A percentile compares a stretch with the other conserved stretches of the same genome.
Evolutionary conservation across 2,888 invertebrate genomes (phyloP).

Genomic region (Galerucella pusilla): DNA sequence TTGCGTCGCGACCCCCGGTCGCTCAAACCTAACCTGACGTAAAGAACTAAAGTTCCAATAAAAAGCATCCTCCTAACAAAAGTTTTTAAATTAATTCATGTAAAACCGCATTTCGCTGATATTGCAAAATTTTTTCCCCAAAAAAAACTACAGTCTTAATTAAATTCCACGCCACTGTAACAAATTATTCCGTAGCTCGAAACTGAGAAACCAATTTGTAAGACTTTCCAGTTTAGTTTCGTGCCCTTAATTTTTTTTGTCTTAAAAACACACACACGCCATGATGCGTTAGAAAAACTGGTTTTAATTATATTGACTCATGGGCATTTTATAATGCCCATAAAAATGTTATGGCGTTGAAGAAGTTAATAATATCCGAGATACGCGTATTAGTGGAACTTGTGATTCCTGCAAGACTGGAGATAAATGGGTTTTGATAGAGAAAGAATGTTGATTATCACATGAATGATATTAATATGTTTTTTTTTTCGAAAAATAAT

Average conservation of each 20-base stretch:
- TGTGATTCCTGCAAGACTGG: constrained; percentile 8
- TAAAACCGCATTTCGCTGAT: too few species aligned
- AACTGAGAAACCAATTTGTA: constrained; percentile 22
- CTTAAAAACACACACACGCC: constrained; percentile 15
- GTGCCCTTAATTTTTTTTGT: constrained; percentile 31
- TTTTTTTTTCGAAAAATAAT: too few species aligned
- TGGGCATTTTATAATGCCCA: constrained; percentile 33
- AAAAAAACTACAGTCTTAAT: neutral
- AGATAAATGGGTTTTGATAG: neutral
- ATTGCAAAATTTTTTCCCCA: neutral
- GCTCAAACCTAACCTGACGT: too few species aligned
- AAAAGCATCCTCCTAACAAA: too few species aligned
- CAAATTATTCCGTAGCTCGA: constrained; percentile 18
- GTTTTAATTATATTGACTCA: constrained; percentile 39
- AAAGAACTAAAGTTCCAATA: too few species aligned
- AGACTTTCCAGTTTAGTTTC: constrained; percentile 17
- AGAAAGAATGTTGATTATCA: neutral
- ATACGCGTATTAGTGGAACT: constrained; percentile 7
- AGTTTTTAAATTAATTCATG: too few species aligned
- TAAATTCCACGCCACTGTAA: constrained; percentile 13
- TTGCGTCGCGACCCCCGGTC: too few species aligned
- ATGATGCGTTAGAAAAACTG: constrained; percentile 36
- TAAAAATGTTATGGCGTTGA: constrained; percentile 30
- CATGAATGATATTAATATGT: neutral
- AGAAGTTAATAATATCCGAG: constrained; percentile 21